Evolutionary conservation across 2,113 vertebrate species (phyloP).

Genomic region (Phaethon lepturus): DNA sequence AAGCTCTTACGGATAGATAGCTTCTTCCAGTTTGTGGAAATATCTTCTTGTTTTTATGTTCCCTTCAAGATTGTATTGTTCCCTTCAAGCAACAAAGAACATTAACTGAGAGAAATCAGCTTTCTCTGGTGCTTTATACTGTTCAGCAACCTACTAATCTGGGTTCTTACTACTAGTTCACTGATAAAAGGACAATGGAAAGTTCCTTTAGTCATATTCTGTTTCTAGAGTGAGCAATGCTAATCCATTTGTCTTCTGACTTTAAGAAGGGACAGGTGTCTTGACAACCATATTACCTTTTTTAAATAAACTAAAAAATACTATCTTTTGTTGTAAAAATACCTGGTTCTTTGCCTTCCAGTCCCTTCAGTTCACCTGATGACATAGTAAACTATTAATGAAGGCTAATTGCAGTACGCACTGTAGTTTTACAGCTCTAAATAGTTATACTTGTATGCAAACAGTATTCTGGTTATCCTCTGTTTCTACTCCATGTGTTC

Average conservation of each 20-base stretch:
- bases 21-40: not conserved
- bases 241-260: not conserved
- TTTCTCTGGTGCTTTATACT: not conserved
- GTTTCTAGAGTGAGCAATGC: not conserved
- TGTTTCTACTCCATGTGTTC: conserved; percentile 22
- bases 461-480: not conserved
- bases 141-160: not conserved
- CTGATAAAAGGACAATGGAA: not conserved
- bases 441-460: not conserved
- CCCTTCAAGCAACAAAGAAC: not conserved
- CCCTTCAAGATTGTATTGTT: not conserved
- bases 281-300: not conserved
- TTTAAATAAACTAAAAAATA: not conserved
- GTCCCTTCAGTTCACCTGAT: not conserved
- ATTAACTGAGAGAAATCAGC: not conserved
- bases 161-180: not conserved
- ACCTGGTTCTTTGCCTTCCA: not conserved
- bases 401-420: not conserved
- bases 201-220: not conserved
- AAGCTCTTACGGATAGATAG: not conserved
- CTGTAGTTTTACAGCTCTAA: not conserved
- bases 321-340: not conserved
- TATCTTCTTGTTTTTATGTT: not conserved
- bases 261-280: not conserved
- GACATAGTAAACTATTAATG: not conserved